Evolutionary conservation across 2,888 invertebrate genomes (phyloP).

Genomic region (Phytoseiulus persimilis): DNA sequence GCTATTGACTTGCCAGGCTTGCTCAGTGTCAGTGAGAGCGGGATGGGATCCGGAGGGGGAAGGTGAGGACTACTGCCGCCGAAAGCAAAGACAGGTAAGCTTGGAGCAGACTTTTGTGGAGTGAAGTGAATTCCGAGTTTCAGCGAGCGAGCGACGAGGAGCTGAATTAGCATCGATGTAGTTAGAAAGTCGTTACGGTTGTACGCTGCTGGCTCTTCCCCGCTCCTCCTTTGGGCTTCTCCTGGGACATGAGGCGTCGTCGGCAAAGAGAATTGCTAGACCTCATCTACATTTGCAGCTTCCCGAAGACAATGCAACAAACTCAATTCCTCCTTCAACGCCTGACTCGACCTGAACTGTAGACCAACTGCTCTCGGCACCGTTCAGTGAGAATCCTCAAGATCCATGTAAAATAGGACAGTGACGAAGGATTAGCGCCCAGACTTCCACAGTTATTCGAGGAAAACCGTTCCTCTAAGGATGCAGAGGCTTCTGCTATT

Average conservation of each 20-base stretch:
- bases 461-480: too few relatives aligned
- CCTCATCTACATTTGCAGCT: background rate
- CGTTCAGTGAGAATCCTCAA: background rate
- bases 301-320: background rate
- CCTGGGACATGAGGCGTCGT: background rate
- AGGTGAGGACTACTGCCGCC: background rate
- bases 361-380: background rate
- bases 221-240: background rate
- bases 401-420: too few relatives aligned
- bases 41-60: background rate
- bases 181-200: conserved; percentile 33
- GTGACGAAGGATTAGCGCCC: too few relatives aligned
- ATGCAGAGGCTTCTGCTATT: too few relatives aligned
- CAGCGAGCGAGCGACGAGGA: background rate
- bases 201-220: background rate
- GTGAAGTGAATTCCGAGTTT: background rate
- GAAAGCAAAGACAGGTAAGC: background rate
- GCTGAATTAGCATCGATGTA: conserved; percentile 37
- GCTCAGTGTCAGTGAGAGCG: background rate
- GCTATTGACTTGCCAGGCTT: background rate
- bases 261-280: conserved; percentile 5
- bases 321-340: background rate
- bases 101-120: background rate
- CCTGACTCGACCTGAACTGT: background rate
- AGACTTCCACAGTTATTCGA: too few relatives aligned